These are phyloP conservation scores for Daubentonia madagascariensis DNA, from an alignment of 2,113 vertebrate species.

Conservation along the genomic window DNA sequence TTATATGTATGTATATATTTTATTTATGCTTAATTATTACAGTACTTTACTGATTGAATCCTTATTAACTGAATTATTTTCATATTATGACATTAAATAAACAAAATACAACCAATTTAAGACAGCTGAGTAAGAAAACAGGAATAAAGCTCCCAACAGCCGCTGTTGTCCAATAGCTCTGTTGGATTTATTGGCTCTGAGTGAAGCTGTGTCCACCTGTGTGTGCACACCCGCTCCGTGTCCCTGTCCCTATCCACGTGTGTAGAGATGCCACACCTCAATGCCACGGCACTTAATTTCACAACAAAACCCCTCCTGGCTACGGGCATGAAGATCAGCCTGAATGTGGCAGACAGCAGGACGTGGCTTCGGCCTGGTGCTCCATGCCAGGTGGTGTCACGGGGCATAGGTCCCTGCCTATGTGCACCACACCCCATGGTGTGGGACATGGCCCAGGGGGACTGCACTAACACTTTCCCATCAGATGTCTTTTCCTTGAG, in stretches of 20 bases:
- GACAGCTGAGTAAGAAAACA: not conserved
- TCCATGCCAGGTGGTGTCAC: too few species aligned
- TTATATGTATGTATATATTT: accelerated
- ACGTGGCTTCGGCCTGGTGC: not conserved
- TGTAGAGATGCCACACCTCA: not conserved
- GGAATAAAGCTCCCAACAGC: too few species aligned
- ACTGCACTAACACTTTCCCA: not conserved
- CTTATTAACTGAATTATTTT: not conserved
- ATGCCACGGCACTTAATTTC: not conserved
- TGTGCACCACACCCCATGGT: too few species aligned
- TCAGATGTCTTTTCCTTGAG: not conserved
- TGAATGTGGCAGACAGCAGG: not conserved
- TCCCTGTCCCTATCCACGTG: not conserved
- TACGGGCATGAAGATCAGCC: not conserved
- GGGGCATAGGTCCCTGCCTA: too few species aligned
- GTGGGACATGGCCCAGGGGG: too few species aligned
- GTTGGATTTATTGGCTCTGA: too few species aligned
- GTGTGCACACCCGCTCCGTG: too few species aligned
- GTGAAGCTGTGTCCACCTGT: too few species aligned
- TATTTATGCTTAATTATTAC: accelerated
- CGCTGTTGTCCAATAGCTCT: not conserved
- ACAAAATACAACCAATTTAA: not conserved
- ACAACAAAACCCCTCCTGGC: not conserved
- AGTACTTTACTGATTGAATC: not conserved
- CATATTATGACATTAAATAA: not conserved